Evolutionary conservation across 2,888 invertebrate species (phyloP), one percentile per base, ranked within the genome.

Genomic region (Drosophila robusta): DNA sequence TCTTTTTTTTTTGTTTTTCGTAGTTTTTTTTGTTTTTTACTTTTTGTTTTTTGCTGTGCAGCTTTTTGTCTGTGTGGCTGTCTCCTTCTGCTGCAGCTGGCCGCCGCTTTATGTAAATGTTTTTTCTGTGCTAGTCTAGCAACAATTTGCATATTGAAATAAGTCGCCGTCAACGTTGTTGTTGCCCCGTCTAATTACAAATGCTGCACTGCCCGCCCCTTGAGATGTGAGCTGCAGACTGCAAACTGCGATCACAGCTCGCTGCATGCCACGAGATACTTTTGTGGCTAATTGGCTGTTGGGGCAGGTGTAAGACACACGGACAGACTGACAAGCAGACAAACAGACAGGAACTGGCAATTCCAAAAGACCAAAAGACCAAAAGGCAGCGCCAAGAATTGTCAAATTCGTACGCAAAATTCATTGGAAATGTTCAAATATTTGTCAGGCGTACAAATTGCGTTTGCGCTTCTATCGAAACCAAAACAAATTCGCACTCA

Each of bases 401-500:
- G 70, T 75, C 75, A 70, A 60, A 75, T 57, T 57, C 61, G 71
- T 70, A 68, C 16, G 52, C 70, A 63, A 74, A 80, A 79, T 70
- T 74, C 79, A 78, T 78, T 74, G 74, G 69, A 79, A 80, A 68
- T 79, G 78, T 75, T 70, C 49, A 64, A 67, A 69, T 55, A 80
- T 87, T 85, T 89, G 89, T 88, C 75, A 80, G 81, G 66, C 72
- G 70, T 73, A 84, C 89, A 89, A 85, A 85, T 89, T 85, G 78
- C 80, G 75, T 67, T 75, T 67, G 74, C 84, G 73, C 84, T 87
- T 84, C 68, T 78, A 77, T 67, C 50, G 68, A 65, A 75, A 52
- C 46, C 46, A 54, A 63, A 71, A 52, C 60, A 76, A 83, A 70
- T 73, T 80, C 70, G 73, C 73, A 80, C 78, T 67, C 63, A 51